These are phyloP conservation scores for Periophthalmus magnuspinnatus DNA, from an alignment of 2,797 vertebrate species.

Conservation along the genomic window DNA sequence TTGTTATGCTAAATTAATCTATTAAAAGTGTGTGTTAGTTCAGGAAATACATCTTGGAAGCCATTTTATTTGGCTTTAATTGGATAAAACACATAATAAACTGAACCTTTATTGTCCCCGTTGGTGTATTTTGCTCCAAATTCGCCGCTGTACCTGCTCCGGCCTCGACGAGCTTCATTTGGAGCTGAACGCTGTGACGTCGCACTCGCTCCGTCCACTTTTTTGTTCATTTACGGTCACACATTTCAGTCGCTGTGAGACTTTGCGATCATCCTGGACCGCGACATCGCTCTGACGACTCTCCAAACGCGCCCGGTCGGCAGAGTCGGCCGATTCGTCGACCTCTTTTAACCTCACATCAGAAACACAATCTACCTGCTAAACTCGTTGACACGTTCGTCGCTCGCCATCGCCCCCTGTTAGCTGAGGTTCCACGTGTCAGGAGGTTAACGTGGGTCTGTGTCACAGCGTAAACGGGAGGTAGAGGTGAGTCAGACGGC, in stretches of 20 bases:
- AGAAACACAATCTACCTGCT: slow-evolving; percentile 11
- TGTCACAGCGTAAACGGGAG: slow-evolving; percentile 25
- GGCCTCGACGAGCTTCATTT: no score
- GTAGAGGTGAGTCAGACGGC: slow-evolving; percentile 60
- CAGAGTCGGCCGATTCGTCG: not conserved
- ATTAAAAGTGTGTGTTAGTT: no score
- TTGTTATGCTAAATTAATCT: no score
- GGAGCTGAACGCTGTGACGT: no score
- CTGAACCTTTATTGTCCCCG: no score
- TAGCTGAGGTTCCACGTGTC: slow-evolving; percentile 4
- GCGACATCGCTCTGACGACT: not conserved
- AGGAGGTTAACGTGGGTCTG: not conserved
- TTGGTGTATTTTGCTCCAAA: no score
- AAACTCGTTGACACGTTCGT: slow-evolving; percentile 8
- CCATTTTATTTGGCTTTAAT: no score
- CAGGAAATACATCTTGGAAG: no score
- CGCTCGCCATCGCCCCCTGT: slow-evolving; percentile 1
- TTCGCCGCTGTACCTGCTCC: no score
- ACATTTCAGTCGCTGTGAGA: not conserved
- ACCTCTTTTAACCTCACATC: not conserved
- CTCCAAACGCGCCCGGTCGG: not conserved
- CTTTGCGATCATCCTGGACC: slow-evolving; percentile 3
- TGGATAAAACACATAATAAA: no score
- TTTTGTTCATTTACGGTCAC: no score
- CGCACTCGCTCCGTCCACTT: no score